phyloP scores from a whole-genome alignment of 2,113 vertebrate species.

The Mungos mungo region DNA sequence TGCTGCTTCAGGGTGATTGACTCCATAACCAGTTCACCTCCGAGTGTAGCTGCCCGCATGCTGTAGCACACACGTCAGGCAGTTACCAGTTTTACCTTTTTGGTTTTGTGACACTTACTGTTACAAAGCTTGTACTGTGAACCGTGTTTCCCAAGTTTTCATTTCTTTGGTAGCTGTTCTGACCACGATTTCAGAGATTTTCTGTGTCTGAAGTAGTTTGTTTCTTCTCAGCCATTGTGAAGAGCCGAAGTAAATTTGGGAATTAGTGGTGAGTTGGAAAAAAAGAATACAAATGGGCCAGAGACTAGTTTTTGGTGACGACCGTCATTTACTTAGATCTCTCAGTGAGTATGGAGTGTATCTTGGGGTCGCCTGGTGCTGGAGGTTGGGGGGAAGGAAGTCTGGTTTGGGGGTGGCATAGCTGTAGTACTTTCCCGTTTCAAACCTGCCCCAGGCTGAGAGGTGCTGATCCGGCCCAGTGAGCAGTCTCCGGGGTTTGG shows the following conservation, averaged over 20 bases:
- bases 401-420: background rate
- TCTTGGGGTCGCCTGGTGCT: background rate
- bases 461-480: background rate
- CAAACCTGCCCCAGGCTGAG: background rate
- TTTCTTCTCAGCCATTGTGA: conserved; percentile 19
- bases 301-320: background rate
- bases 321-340: background rate
- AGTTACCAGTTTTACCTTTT: background rate
- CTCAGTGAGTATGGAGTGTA: background rate
- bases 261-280: background rate
- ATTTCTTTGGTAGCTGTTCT: background rate
- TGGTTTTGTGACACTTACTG: background rate
- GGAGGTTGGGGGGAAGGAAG: background rate
- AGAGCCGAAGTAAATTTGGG: background rate
- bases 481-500: background rate
- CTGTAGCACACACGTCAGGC: background rate
- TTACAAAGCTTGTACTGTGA: background rate
- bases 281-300: background rate
- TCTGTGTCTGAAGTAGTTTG: background rate
- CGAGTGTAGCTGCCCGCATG: background rate
- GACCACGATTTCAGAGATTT: background rate
- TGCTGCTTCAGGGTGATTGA: background rate
- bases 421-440: background rate
- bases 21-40: background rate
- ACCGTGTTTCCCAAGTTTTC: background rate